phyloP scores from a whole-genome alignment of 2,797 vertebrate genomes.

The Acipenser ruthenus region DNA sequence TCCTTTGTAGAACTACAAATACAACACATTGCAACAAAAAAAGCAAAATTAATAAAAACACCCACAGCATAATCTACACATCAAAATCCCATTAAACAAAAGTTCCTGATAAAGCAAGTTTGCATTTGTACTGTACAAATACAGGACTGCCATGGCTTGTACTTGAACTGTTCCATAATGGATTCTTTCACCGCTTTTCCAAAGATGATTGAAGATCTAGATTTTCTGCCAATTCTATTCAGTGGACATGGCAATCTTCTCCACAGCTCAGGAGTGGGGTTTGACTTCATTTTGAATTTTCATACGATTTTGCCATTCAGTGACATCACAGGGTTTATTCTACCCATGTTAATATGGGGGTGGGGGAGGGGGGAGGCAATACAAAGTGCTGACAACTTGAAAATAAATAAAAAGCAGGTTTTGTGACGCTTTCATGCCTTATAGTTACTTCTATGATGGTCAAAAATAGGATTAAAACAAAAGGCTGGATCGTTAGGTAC shows the following conservation, averaged over 20 bases:
- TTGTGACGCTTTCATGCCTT: constrained; percentile 49
- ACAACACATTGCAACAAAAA: constrained; percentile 58
- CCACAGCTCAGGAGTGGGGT: constrained; percentile 91
- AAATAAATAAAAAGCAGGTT: constrained; percentile 76
- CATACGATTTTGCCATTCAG: constrained; percentile 80
- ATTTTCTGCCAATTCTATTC: constrained; percentile 94
- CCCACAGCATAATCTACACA: constrained; percentile 39
- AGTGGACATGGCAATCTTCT: constrained; percentile 87
- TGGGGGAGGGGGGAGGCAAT: constrained; percentile 65
- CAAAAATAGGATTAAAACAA: constrained; percentile 70
- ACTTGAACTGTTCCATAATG: constrained; percentile 79
- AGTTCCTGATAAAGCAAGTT: constrained; percentile 23
- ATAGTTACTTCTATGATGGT: constrained; percentile 75
- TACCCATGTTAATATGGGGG: constrained; percentile 76
- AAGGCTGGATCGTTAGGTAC: constrained; percentile 86
- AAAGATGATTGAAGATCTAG: constrained; percentile 84
- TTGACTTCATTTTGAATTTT: constrained; percentile 90
- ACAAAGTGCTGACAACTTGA: constrained; percentile 75
- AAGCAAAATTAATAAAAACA: constrained; percentile 51
- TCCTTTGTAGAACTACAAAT: constrained; percentile 88
- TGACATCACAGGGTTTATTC: constrained; percentile 82
- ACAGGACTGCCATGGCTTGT: constrained; percentile 59
- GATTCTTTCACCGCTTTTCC: constrained; percentile 93
- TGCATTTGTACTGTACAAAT: constrained; percentile 20
- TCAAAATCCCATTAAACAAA: constrained; percentile 44